Conservation (phyloP, 1,140 invertebrate genomes). For the Kradibia gibbosae region DNA sequence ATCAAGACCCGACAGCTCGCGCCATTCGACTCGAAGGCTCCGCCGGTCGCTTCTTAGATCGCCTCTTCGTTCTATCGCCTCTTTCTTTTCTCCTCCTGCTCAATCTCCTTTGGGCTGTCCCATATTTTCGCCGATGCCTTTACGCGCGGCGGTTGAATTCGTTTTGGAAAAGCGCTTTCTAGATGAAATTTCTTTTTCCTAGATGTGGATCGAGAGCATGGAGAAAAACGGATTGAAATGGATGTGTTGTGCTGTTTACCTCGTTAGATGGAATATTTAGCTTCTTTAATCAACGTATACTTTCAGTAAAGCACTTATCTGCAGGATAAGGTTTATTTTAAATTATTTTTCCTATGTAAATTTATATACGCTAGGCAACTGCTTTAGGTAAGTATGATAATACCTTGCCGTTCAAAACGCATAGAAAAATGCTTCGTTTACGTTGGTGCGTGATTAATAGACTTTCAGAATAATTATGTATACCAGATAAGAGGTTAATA, state of each 20-base stretch:
- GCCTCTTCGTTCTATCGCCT: no score
- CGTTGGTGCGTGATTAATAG: no score
- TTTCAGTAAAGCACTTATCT: neutral
- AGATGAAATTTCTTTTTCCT: neutral
- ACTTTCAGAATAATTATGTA: no score
- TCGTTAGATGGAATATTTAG: neutral
- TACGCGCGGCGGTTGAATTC: neutral
- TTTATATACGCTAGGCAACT: neutral
- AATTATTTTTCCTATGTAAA: neutral
- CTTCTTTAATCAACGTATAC: neutral
- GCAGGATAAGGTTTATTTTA: neutral
- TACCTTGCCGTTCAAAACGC: no score
- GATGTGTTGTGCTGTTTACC: neutral
- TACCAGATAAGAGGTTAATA: no score
- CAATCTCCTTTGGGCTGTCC: neutral
- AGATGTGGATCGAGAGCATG: conserved; percentile 38
- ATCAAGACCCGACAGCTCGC: conserved; percentile 45
- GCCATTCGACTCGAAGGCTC: conserved; percentile 32
- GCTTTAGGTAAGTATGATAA: no score
- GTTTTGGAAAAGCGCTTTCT: neutral
- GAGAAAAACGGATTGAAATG: conserved; percentile 30
- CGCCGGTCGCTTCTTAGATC: no score
- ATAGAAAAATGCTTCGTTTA: no score
- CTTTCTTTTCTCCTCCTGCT: neutral
- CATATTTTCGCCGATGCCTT: neutral